Base-by-base conservation (phyloP, 30 jellyfish, hydroid and myxozoan species). In the Turritopsis rubra region DNA sequence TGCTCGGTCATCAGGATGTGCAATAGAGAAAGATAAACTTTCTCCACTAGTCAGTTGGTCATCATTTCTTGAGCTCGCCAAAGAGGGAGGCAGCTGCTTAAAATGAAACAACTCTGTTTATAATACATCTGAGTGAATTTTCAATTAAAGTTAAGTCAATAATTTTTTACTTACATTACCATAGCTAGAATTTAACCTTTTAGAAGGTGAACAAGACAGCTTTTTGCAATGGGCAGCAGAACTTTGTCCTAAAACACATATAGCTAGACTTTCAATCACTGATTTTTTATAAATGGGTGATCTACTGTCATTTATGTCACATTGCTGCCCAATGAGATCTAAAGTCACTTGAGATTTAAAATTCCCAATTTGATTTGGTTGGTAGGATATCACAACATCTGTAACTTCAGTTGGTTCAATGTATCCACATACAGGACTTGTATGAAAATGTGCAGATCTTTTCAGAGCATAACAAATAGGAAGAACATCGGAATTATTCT, bases 1-100 rank as follows among this genome's bases (percentile, higher is more conserved):
- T 21, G 97, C 97, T 78, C 91, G 54, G 60, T 91, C 97, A 65
- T 91, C 89, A 16, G 97, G 97, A 52, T 84, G 75, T 8, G 97
- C 97, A 25, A 79, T 80, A 23, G 0, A 21, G 52, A 74, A n/a
- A n/a, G 77, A 22, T 17, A 19, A 41, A 41, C 60, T 41, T 41
- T 41, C 60, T 41, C 60, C 60, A 41, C 60, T 41, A 13, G 9
- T 41, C 5, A 41, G 60, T 13, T 41, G 60, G 60, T 41, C 9
- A 3, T 41, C 60, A 3, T 41, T 41, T 13, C 60, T 41, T 5
- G 60, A 41, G 60, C 60, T 41, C 13, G 9, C 60, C 60, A 41
- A 3, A n/a, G n/a, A n/a, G 60, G 5, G 5, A 41, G 60, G 13
- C 13, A 13, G 13, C 60, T 41, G 60, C 60, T 41, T 41, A 13